phyloP scores from a whole-genome alignment of 1,140 invertebrate species.

The Paramacrobiotus metropolitanus region DNA sequence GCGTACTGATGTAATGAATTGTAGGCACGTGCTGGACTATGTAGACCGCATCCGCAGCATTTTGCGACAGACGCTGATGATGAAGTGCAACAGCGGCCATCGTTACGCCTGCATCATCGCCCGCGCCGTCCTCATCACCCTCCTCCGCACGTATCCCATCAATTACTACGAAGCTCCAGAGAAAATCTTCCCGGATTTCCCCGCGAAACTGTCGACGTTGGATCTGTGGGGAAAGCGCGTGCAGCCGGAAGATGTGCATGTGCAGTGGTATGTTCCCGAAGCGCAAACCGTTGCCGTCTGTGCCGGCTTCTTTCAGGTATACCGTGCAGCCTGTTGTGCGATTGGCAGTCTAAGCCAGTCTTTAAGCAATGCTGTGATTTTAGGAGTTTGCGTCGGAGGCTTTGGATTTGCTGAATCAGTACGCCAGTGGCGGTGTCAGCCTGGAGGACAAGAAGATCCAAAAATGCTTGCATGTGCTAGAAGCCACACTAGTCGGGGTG shows the following conservation, averaged over 20 bases:
- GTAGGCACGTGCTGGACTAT: constrained; percentile 34
- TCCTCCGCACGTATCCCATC: not conserved
- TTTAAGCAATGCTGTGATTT: too few relatives aligned
- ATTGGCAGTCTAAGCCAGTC: too few relatives aligned
- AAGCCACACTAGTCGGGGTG: not conserved
- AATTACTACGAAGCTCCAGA: constrained; percentile 13
- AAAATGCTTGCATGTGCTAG: constrained; percentile 8
- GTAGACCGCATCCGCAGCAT: constrained; percentile 32
- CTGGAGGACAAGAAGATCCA: constrained; percentile 14
- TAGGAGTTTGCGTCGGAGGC: constrained; percentile 33
- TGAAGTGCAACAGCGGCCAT: constrained; percentile 36
- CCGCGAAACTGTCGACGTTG: constrained; percentile 3
- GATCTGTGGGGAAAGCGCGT: constrained; percentile 55
- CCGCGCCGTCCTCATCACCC: not conserved
- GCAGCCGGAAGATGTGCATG: constrained; percentile 35
- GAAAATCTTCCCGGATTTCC: constrained; percentile 7
- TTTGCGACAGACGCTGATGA: constrained; percentile 33
- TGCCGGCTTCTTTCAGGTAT: constrained; percentile 31
- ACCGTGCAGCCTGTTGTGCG: too few relatives aligned
- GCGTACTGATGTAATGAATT: too few relatives aligned
- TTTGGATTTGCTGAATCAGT: constrained; percentile 28
- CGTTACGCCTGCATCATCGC: constrained; percentile 24
- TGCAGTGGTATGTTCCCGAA: constrained; percentile 51
- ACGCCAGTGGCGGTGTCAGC: constrained; percentile 19
- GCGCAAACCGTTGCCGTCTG: constrained; percentile 39